Conservation (phyloP, 2,113 vertebrate species). For the Oreochromis spilurus region DNA sequence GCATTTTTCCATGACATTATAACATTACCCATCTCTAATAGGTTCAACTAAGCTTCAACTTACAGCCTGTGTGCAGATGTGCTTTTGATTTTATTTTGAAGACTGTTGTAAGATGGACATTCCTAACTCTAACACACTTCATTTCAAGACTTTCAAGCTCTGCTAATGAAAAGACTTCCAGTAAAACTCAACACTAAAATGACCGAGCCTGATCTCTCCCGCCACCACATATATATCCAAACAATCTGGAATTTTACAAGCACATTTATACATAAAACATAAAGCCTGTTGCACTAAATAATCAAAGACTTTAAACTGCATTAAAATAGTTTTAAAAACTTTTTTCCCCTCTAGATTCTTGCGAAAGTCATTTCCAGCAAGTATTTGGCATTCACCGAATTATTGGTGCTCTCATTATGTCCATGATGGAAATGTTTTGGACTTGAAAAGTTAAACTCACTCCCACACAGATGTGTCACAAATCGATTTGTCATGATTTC, state of each 20-base stretch:
- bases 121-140: neutral
- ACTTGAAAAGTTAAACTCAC: neutral
- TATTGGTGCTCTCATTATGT: neutral
- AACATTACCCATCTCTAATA: neutral
- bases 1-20: neutral
- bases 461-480: neutral
- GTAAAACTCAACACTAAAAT: neutral
- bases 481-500: slow-evolving; percentile 1
- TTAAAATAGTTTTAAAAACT: neutral
- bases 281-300: neutral
- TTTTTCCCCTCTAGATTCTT: neutral
- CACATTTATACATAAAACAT: neutral
- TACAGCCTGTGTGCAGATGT: neutral
- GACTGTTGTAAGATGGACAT: neutral
- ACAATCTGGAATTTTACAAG: neutral
- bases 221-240: neutral
- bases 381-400: neutral
- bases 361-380: accelerated
- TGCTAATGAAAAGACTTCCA: neutral
- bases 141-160: neutral
- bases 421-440: neutral
- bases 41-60: neutral
- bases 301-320: neutral
- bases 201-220: neutral
- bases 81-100: neutral